Evolutionary conservation across 2,888 invertebrate genomes (phyloP), one percentile per base, ranked within the genome.

Genomic region (Corbicula japonica): DNA sequence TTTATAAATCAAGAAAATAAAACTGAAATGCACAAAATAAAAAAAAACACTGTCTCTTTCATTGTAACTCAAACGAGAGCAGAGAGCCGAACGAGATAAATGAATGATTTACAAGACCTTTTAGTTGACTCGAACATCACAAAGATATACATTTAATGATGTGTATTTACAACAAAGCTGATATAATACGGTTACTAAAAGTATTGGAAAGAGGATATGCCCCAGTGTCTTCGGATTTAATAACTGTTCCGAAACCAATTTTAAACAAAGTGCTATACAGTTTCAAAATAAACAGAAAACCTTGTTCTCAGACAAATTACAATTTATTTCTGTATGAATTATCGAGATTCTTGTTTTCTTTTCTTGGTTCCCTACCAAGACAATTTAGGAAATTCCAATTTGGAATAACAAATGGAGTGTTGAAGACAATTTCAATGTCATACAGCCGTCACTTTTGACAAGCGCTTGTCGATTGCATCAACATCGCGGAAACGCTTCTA

Each of bases 241-340:
- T 66, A 38, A 38, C 54, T 52, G 38, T 54, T 52, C 66, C n/a
- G 60, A 77, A 76, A 76, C 63, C 82, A 82, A 79, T 79, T 78
- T 76, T 68, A 61, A 70, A 73, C 70, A 76, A 69, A 66, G 73
- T 60, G 76, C 41, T 68, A 69, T 82, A 68, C 48, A 50, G 41
- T 82, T 82, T 73, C 82, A 52, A 82, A 58, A 79, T 78, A 75
- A 78, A 82, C 78, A 78, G 44, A 5, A 56, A 44, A 18, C 28
- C 75, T 79, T 77, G 82, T 66, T 69, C 66, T 48, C 65, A 63
- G 82, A 82, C 82, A 82, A 82, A 82, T 82, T 75, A 79, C 69
- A 69, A 65, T 78, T 82, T 76, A 78, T 76, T 78, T 71, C 63
- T 78, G 63, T 63, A 73, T 76, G 62, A 69, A 78, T 62, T 78